These are phyloP conservation scores for Nettapus auritus DNA, from an alignment of 2,113 vertebrate genomes.

Conservation along the genomic window DNA sequence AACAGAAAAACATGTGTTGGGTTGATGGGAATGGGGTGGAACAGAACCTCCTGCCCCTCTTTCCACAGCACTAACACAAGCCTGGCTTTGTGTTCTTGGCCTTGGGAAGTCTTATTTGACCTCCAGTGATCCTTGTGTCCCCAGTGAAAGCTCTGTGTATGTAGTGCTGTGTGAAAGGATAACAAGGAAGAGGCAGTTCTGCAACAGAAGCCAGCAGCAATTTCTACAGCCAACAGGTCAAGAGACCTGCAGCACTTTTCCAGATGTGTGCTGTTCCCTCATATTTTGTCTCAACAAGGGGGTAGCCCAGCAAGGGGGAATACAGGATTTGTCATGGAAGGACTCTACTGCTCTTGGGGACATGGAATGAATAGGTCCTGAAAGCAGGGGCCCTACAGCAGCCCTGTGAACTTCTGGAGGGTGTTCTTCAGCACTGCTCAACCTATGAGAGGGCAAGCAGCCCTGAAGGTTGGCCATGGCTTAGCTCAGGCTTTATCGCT, in stretches of 20 bases:
- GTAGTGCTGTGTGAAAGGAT: too few species aligned
- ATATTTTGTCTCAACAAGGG: background rate
- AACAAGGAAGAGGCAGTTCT: background rate
- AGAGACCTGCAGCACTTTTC: background rate
- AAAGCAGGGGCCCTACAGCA: background rate
- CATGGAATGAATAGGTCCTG: background rate
- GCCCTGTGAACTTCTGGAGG: background rate
- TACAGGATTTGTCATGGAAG: background rate
- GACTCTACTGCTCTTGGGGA: background rate
- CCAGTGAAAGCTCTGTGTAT: background rate
- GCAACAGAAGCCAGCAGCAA: background rate
- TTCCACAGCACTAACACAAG: background rate
- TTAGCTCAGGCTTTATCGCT: background rate
- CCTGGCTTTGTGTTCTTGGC: background rate
- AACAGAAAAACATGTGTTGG: background rate
- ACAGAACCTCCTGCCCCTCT: background rate
- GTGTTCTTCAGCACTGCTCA: too few species aligned
- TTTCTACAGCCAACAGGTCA: background rate
- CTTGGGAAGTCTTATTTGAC: background rate
- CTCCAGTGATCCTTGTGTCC: background rate
- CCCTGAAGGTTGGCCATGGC: background rate
- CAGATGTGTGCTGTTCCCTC: accelerated
- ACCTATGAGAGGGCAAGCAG: background rate
- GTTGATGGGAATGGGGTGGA: background rate
- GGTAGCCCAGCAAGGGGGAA: background rate